Evolutionary conservation across 2,888 invertebrate species (phyloP).

Genomic region (Rotaria macrura): DNA sequence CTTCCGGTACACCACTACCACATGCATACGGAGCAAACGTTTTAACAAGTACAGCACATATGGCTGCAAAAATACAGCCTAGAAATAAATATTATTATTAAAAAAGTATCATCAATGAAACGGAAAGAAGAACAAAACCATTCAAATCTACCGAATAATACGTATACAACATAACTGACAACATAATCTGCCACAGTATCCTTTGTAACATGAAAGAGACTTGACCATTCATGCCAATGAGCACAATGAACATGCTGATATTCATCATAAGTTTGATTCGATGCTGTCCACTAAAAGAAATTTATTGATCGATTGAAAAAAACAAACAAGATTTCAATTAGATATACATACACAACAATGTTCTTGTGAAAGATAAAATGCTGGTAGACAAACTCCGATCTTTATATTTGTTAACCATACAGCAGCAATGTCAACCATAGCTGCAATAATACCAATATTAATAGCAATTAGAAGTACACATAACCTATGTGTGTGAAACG

Average conservation of each 20-base stretch:
- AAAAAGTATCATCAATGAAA: slow-evolving; percentile 88
- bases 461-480: slow-evolving; percentile 89
- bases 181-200: slow-evolving; percentile 71
- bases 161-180: slow-evolving; percentile 70
- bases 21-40: slow-evolving; percentile 99
- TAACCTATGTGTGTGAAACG: slow-evolving; percentile 65
- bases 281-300: slow-evolving; percentile 63
- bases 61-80: slow-evolving; percentile 86
- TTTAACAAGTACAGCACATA: slow-evolving; percentile 81
- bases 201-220: slow-evolving; percentile 55
- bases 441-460: slow-evolving; percentile 80
- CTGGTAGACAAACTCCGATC: slow-evolving; percentile 80
- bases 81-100: no score
- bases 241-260: slow-evolving; percentile 40
- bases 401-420: slow-evolving; percentile 94
- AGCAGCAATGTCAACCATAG: slow-evolving; percentile 76
- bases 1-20: slow-evolving; percentile 89
- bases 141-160: not conserved
- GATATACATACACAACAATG: slow-evolving; percentile 65
- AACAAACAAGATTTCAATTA: not conserved
- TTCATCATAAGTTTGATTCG: slow-evolving; percentile 69
- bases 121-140: slow-evolving; percentile 56
- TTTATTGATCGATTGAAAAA: not conserved
- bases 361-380: slow-evolving; percentile 86
- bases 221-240: slow-evolving; percentile 89